Evolutionary conservation across 2,113 vertebrate species (phyloP).

Genomic region (Podiceps cristatus): DNA sequence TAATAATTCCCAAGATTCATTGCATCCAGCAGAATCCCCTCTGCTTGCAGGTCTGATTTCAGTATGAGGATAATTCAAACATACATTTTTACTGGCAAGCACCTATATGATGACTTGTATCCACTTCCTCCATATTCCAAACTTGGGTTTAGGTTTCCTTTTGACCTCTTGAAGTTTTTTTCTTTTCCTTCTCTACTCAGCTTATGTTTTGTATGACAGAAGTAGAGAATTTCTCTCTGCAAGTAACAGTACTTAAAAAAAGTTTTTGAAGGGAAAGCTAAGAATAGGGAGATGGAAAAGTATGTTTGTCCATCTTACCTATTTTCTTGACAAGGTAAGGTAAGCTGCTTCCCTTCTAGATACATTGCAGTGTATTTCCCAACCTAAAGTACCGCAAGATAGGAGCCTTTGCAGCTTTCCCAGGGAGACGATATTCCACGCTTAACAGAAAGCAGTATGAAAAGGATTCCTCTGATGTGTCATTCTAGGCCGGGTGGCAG

Average conservation of each 20-base stretch:
- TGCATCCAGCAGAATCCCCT: not conserved
- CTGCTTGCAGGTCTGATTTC: not conserved
- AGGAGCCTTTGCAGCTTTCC: not conserved
- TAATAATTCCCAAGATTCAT: not conserved
- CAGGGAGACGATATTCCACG: not conserved
- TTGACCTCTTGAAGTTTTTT: not conserved
- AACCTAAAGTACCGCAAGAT: not conserved
- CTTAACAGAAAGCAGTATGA: not conserved
- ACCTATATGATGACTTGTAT: not conserved
- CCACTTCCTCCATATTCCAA: not conserved
- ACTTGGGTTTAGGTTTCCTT: not conserved
- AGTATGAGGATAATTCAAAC: not conserved
- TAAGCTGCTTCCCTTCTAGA: not conserved
- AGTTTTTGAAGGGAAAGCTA: not conserved
- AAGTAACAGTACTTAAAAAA: not conserved
- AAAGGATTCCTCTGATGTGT: constrained; percentile 23
- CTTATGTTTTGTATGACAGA: not conserved
- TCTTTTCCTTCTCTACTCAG: not conserved
- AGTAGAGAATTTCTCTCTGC: not conserved
- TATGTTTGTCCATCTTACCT: not conserved
- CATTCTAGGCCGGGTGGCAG: not conserved
- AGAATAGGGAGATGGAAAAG: not conserved
- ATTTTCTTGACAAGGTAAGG: not conserved
- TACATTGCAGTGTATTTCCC: not conserved
- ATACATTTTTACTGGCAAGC: not conserved